Percentiles rank a stretch among this genome's conserved stretches.
Evolutionary conservation across 1,140 invertebrate species (phyloP).

Genomic region (Metaphire vulgaris): DNA sequence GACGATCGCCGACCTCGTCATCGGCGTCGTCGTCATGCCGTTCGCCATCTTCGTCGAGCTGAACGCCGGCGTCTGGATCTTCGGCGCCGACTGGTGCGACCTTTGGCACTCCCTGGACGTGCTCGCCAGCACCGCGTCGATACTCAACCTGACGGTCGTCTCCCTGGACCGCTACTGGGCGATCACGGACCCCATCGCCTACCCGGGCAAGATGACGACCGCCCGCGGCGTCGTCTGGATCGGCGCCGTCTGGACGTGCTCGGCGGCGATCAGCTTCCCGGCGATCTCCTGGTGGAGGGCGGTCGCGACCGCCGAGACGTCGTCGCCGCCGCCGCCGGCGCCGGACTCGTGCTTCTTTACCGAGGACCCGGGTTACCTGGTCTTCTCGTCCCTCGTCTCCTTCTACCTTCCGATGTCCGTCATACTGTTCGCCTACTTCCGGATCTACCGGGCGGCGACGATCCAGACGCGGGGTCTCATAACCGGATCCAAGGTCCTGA

Average conservation of each 20-base stretch:
- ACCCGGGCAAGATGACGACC: constrained; percentile 38
- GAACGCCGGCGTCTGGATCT: constrained; percentile 44
- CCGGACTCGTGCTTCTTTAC: constrained; percentile 61
- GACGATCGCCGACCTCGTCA: constrained; percentile 57
- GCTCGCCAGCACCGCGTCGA: constrained; percentile 52
- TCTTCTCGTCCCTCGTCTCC: constrained; percentile 62
- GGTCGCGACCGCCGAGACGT: not conserved
- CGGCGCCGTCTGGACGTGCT: constrained; percentile 83
- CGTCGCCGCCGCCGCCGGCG: not conserved
- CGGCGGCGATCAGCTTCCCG: constrained; percentile 90
- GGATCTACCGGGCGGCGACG: constrained; percentile 25
- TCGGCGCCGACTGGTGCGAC: constrained; percentile 48
- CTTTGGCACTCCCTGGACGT: constrained; percentile 54
- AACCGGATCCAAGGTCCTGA: constrained; percentile 52
- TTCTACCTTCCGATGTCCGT: constrained; percentile 30
- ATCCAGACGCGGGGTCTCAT: constrained; percentile 17
- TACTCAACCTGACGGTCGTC: constrained; percentile 53
- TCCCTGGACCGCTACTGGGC: constrained; percentile 54
- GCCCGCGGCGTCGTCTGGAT: constrained; percentile 80
- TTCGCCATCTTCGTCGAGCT: constrained; percentile 46
- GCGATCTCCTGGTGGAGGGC: constrained; percentile 84
- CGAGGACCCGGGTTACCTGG: constrained; percentile 79
- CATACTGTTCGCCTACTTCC: constrained; percentile 29
- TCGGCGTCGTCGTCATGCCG: constrained; percentile 50
- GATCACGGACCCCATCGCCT: constrained; percentile 50